Evolutionary conservation across 2,888 invertebrate species (phyloP).

Genomic region (Glomeris marginata): DNA sequence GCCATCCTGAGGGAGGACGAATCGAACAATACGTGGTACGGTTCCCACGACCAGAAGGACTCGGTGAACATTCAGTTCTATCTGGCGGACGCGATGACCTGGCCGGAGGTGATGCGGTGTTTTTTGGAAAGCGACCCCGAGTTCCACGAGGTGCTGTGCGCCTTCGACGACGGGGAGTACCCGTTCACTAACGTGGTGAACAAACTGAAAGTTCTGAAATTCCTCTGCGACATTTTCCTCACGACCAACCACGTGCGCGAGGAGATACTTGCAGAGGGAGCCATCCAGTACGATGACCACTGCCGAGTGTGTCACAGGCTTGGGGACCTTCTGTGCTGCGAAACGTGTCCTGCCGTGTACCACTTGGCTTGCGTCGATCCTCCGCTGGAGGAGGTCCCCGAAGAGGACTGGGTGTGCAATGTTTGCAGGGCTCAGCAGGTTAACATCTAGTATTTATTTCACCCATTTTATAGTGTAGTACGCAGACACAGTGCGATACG

Average conservation of each 20-base stretch:
- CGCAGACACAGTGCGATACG: no score
- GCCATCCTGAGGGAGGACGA: slow-evolving; percentile 85
- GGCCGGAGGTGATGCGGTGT: slow-evolving; percentile 80
- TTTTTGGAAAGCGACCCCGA: slow-evolving; percentile 75
- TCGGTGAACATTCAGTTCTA: slow-evolving; percentile 86
- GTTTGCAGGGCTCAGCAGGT: slow-evolving; percentile 82
- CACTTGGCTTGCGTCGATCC: slow-evolving; percentile 95
- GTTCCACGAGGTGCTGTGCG: slow-evolving; percentile 27
- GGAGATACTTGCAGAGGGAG: slow-evolving; percentile 82
- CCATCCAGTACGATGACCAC: slow-evolving; percentile 79
- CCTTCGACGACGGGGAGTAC: slow-evolving; percentile 31
- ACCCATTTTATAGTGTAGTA: no score
- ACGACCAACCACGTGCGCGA: slow-evolving; percentile 84
- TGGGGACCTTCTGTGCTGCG: slow-evolving; percentile 92
- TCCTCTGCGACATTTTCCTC: slow-evolving; percentile 86
- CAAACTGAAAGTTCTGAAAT: slow-evolving; percentile 66
- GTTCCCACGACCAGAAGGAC: slow-evolving; percentile 92
- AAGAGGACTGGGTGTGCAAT: slow-evolving; percentile 94
- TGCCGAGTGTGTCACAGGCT: slow-evolving; percentile 80
- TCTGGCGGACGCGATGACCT: slow-evolving; percentile 86
- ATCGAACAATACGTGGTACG: slow-evolving; percentile 85
- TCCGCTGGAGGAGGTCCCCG: slow-evolving; percentile 80
- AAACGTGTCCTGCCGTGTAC: slow-evolving; percentile 95
- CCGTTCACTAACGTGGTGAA: slow-evolving; percentile 71
- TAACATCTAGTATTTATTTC: no score